Percentiles rank a stretch among this genome's conserved stretches.
phyloP scores from a whole-genome alignment of 2,113 vertebrate species.

The Ophthalmolycus amberensis region DNA sequence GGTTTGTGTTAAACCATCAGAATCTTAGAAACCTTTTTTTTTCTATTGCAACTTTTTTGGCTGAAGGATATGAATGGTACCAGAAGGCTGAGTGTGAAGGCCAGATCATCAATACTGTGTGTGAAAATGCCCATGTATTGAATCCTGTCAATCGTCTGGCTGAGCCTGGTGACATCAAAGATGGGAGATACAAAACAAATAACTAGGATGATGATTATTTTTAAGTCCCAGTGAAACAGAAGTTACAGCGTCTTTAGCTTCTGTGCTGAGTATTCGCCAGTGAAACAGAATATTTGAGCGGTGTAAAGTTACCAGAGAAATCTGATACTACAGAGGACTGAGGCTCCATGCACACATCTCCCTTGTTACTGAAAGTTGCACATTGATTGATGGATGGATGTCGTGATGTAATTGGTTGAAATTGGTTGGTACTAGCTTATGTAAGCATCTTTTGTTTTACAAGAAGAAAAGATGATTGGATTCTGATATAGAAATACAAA shows the following conservation, averaged over 20 bases:
- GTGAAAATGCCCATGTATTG: background rate
- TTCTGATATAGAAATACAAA: no score
- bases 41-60: conserved; percentile 21
- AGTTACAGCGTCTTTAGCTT: background rate
- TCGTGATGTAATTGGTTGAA: background rate
- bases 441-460: background rate
- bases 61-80: conserved; percentile 11
- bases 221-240: background rate
- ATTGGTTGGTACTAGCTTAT: background rate
- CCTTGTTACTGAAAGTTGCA: background rate
- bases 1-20: conserved; percentile 28
- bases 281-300: background rate
- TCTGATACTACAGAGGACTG: background rate
- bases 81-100: background rate
- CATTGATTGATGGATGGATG: background rate
- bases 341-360: background rate
- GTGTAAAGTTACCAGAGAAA: background rate
- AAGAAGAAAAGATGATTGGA: background rate
- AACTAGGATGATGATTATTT: background rate
- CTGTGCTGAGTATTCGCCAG: background rate
- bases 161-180: background rate
- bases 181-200: background rate
- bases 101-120: background rate
- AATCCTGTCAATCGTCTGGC: background rate
- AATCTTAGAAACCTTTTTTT: conserved; percentile 23